A percentile compares a stretch with the other conserved stretches of the same genome.
These are phyloP conservation scores for Drosophila nr. perissopoda DNA, from an alignment of 2,888 invertebrate species.

Conservation along the genomic window DNA sequence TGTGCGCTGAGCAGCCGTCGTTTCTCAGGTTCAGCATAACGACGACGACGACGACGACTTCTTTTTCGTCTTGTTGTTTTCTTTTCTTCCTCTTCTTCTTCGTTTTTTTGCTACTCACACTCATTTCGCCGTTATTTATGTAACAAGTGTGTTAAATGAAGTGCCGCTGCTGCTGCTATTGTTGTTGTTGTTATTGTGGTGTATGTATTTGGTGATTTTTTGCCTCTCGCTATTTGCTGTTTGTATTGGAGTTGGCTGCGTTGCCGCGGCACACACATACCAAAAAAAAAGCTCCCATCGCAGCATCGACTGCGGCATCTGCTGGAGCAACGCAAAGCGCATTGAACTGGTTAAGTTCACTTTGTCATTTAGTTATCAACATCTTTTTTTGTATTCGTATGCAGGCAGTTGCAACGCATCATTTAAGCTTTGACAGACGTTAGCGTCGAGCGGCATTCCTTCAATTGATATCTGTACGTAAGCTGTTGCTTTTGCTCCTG, in stretches of 20 bases:
- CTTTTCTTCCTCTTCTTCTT: constrained; percentile 43
- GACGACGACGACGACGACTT: constrained; percentile 42
- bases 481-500: constrained; percentile 18
- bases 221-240: constrained; percentile 34
- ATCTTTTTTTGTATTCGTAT: constrained; percentile 13
- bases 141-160: constrained; percentile 81
- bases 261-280: constrained; percentile 24
- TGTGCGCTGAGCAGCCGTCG: constrained; percentile 48
- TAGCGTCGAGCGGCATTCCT: constrained; percentile 28
- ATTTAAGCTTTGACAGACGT: constrained; percentile 38
- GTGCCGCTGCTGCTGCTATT: constrained; percentile 40
- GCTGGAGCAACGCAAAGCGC: constrained; percentile 66
- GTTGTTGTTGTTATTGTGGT: constrained; percentile 8
- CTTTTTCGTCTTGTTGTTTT: constrained; percentile 64
- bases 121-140: constrained; percentile 81
- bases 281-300: background rate
- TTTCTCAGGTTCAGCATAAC: constrained; percentile 72
- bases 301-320: constrained; percentile 23
- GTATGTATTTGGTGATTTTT: constrained; percentile 59
- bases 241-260: constrained; percentile 43
- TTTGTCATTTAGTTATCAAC: constrained; percentile 68
- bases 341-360: constrained; percentile 72
- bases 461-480: constrained; percentile 41
- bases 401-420: constrained; percentile 25
- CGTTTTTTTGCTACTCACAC: constrained; percentile 63